Base-by-base conservation (phyloP, 2,113 vertebrate genomes). In the Erinaceus europaeus region DNA sequence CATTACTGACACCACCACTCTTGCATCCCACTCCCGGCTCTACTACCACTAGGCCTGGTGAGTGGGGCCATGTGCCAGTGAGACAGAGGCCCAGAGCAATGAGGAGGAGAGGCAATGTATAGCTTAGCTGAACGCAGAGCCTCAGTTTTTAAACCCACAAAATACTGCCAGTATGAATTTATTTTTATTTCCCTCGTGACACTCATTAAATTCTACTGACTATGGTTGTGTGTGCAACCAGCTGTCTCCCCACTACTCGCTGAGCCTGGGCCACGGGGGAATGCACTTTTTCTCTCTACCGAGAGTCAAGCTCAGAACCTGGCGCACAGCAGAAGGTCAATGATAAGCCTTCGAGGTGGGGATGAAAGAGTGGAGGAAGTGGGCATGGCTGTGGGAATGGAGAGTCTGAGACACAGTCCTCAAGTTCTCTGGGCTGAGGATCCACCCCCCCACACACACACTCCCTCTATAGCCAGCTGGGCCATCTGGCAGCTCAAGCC, bases 41-140 rank as follows among this genome's bases (percentile, higher is more conserved):
- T 29, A 89, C 48, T 27, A 85, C 92, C 94, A 65, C 40, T 78
- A 89, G 88, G 78, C 88, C 84, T 78, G 42, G 86, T 89, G 84
- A 76, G 76, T 29, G 50, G 65, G 38, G 36, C 61, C 74, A 65
- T 14, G 4, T 50, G 77, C 86, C 88, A 84, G 55, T 46, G 81
- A 78, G 57, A 89, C 13, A 92, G 48, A 92, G 82, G 29, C 34
- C 53, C 65, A 82, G 74, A 75, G 77, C 78, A 52, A 59, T 48
- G 14, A 25, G 21, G 29, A 50, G 46, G 52, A 78, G 38, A 38
- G 50, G 69, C 55, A 34, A 13, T 5, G 38, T 73, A 67, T 18
- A 42, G 76, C 78, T 78, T 82, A 85, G 84, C 65, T 78, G 64
- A 89, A 87, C 64, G 55, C 42, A 34, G 84, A 84, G 64, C 32